Percentiles rank a stretch among this genome's conserved stretches.
Evolutionary conservation across 2,888 invertebrate species (phyloP).

Genomic region (Camponotus fellah): DNA sequence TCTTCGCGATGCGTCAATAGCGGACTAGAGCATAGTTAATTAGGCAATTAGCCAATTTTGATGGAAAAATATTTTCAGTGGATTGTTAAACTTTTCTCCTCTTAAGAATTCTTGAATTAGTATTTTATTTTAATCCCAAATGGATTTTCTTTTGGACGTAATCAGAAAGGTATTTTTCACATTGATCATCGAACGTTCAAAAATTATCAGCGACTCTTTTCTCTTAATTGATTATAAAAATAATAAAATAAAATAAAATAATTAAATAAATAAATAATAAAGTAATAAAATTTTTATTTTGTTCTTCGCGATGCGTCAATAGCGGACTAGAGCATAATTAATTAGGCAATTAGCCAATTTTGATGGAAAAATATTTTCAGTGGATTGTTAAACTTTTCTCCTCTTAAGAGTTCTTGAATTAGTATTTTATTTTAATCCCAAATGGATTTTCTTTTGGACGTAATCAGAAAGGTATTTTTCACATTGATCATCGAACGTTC

Average conservation of each 20-base stretch:
- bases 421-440: neutral
- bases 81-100: constrained; percentile 24
- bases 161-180: neutral
- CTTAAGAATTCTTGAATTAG: neutral
- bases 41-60: neutral
- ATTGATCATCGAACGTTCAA: neutral
- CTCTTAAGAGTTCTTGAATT: neutral
- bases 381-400: constrained; percentile 24
- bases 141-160: neutral
- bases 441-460: neutral
- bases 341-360: neutral
- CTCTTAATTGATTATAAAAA: neutral
- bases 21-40: no score
- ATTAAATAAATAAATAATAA: no score
- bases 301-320: no score
- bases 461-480: neutral
- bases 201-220: neutral
- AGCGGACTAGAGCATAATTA: no score
- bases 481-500: neutral
- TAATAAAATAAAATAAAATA: neutral
- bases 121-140: neutral
- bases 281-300: no score
- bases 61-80: neutral
- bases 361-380: neutral
- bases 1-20: no score